Conservation (phyloP, 53 echinoderm and acorn worm species). For the Temnopleurus reevesii region DNA sequence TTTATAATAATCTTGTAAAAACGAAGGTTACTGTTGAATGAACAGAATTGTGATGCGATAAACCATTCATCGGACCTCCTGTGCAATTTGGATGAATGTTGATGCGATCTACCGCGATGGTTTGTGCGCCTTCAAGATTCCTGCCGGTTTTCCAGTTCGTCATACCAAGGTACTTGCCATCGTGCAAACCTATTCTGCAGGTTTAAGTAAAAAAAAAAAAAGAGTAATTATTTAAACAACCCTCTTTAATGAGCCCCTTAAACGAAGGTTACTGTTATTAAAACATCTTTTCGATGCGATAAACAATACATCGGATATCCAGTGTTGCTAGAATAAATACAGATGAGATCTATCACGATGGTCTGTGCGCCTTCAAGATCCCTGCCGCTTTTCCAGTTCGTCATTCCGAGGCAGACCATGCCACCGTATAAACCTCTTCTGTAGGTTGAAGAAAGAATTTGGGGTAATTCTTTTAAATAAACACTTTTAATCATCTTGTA, state of each 20-base stretch:
- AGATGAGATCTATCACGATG: not conserved
- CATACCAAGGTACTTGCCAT: constrained; percentile 23
- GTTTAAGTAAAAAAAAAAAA: too few species aligned
- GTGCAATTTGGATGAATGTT: constrained; percentile 27
- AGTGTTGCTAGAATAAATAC: constrained; percentile 8
- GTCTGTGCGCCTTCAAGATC: constrained; percentile 33
- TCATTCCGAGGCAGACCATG: constrained; percentile 30
- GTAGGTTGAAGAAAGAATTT: too few species aligned
- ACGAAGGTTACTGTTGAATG: too few species aligned
- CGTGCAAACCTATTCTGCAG: not conserved
- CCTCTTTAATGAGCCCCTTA: too few species aligned
- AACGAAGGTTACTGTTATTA: too few species aligned
- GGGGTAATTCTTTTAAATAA: too few species aligned
- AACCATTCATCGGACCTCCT: constrained; percentile 19
- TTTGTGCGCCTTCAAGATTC: constrained; percentile 33
- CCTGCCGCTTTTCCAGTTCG: constrained; percentile 30
- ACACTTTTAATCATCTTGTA: too few species aligned
- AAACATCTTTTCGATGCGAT: too few species aligned
- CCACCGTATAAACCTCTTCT: not conserved
- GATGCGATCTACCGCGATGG: not conserved
- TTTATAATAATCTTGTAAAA: too few species aligned
- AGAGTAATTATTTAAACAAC: too few species aligned
- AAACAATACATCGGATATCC: too few species aligned
- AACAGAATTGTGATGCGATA: too few species aligned
- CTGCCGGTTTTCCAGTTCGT: constrained; percentile 36